Base-by-base conservation (phyloP, 2,888 invertebrate species). In the Stenichneumon culpator region DNA sequence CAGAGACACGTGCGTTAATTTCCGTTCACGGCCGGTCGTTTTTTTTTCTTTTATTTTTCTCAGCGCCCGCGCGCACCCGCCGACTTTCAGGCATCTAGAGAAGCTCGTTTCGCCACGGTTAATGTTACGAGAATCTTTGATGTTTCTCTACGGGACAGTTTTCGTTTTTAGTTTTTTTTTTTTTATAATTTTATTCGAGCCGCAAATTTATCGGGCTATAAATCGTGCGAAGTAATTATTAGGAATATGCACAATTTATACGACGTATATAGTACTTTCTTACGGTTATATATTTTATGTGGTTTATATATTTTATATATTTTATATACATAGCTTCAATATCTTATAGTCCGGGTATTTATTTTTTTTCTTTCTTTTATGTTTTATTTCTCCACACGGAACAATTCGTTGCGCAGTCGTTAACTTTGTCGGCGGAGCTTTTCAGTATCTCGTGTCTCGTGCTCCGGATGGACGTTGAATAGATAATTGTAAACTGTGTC, bases 21-120 rank as follows among this genome's bases (percentile, higher is more conserved):
- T 79, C 32, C 78, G 68, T 68, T 78, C 78, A 68, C 52, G 78
- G 78, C 57, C 78, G 68, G 39, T 69, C 78, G 68, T 69, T 78
- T 69, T 69, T 79, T 50, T 25, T 39, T 9, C 0, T 39, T 39
- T 44, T 44, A 3, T 39, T 44, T 44, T 44, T 44, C 3, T 44
- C 0, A 14, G 63, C 50, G 70, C 79, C 63, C 54, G 69, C 47
- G 60, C 60, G 39, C 22, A 63, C 22, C 60, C 69, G 60, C n/a
- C 78, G 28, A 16, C 1, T 28, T 67, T 75, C 25, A 28, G 60
- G 28, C 68, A 19, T 60, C 57, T 22, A 44, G 25, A 22, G 32
- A 32, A 54, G 54, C 54, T 19, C 54, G 54, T 19, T 54, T 54
- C 22, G 54, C 22, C 54, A 22, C 54, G 22, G 54, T 54, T 54